These are phyloP conservation scores for Helostoma temminkii DNA, from an alignment of 2,797 vertebrate genomes.

Conservation along the genomic window DNA sequence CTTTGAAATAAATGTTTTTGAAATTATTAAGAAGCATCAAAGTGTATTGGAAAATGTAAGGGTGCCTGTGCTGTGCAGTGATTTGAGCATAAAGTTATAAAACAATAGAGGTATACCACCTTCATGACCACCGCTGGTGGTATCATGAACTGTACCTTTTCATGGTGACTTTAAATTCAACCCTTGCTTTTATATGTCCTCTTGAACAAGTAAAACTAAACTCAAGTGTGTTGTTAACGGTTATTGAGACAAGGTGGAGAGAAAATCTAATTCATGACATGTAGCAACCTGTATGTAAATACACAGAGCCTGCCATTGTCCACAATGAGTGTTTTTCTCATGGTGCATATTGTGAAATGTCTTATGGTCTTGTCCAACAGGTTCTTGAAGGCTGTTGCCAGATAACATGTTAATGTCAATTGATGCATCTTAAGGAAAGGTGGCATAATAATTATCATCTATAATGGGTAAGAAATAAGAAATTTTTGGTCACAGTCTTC, in stretches of 20 bases:
- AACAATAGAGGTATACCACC: too few species aligned
- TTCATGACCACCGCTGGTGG: not conserved
- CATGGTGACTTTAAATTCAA: not conserved
- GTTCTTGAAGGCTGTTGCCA: not conserved
- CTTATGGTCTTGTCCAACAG: not conserved
- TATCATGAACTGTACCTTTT: not conserved
- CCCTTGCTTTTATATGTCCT: not conserved
- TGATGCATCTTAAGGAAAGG: not conserved
- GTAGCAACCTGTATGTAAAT: constrained; percentile 16
- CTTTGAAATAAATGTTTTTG: constrained; percentile 59
- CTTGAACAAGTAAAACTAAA: constrained; percentile 1
- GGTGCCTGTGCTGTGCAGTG: not conserved
- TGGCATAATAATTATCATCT: not conserved
- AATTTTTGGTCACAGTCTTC: too few species aligned
- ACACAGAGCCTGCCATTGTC: not conserved
- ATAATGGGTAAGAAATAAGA: too few species aligned
- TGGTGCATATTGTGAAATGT: not conserved
- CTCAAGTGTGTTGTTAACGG: not conserved
- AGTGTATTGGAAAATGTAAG: not conserved
- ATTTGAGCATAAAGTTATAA: not conserved
- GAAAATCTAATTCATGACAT: not conserved
- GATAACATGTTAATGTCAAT: not conserved
- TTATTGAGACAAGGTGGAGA: not conserved
- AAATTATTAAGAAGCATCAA: constrained; percentile 7
- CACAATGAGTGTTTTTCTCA: not conserved